These are phyloP conservation scores for Xerus inauris DNA, from an alignment of 2,113 vertebrate genomes.

Conservation along the genomic window DNA sequence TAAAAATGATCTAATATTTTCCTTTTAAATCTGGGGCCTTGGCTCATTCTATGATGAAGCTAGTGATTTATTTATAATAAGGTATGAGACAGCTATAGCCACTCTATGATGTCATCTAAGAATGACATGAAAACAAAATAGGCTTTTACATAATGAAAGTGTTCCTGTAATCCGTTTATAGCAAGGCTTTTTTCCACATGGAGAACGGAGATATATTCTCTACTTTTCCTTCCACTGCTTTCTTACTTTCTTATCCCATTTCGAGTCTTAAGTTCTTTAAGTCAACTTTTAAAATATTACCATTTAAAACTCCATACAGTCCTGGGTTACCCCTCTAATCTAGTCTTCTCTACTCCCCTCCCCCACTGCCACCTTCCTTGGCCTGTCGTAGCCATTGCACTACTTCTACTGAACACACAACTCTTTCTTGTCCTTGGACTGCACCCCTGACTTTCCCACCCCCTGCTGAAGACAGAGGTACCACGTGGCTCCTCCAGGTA, in stretches of 20 bases:
- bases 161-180: constrained; percentile 62
- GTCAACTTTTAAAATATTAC: background rate
- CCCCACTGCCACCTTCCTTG: accelerated
- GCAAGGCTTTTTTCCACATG: background rate
- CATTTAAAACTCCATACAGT: background rate
- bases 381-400: background rate
- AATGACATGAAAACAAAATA: constrained; percentile 76
- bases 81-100: constrained; percentile 65
- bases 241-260: constrained; percentile 32
- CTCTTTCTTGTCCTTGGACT: background rate
- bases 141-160: constrained; percentile 75
- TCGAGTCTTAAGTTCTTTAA: background rate
- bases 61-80: constrained; percentile 76
- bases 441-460: background rate
- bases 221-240: background rate
- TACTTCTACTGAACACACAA: no score
- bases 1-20: constrained; percentile 81
- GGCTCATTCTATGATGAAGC: constrained; percentile 72
- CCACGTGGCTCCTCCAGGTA: background rate
- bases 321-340: background rate
- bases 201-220: constrained; percentile 16
- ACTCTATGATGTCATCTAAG: constrained; percentile 79
- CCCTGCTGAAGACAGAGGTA: background rate
- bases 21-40: constrained; percentile 69
- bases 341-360: background rate